These are phyloP conservation scores for Vireo altiloquus DNA, from an alignment of 2,113 vertebrate species.

Conservation along the genomic window DNA sequence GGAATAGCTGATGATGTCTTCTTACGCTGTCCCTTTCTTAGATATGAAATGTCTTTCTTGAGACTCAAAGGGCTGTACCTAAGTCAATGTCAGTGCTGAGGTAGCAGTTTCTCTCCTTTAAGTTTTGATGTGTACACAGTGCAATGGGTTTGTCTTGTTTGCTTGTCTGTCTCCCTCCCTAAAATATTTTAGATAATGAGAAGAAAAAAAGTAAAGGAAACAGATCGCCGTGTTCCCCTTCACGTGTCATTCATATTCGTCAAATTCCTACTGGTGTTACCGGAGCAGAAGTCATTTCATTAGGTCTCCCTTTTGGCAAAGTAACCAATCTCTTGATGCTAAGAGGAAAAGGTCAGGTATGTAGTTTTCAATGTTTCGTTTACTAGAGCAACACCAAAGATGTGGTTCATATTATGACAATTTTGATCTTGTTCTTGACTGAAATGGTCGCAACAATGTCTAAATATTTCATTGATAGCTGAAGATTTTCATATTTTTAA, in stretches of 20 bases:
- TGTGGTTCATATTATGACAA: not conserved
- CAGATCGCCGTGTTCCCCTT: slow-evolving; percentile 66
- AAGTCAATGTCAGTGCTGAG: not conserved
- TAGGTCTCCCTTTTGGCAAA: slow-evolving; percentile 85
- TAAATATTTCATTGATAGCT: not conserved
- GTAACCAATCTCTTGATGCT: slow-evolving; percentile 87
- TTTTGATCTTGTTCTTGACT: not conserved
- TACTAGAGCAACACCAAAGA: not conserved
- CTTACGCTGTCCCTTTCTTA: not conserved
- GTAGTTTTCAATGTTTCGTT: slow-evolving; percentile 7
- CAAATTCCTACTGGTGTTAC: slow-evolving; percentile 79
- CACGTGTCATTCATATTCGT: slow-evolving; percentile 83
- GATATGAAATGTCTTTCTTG: not conserved
- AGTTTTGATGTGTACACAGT: not conserved
- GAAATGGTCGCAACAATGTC: not conserved
- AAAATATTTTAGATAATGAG: slow-evolving; percentile 74
- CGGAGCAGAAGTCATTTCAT: slow-evolving; percentile 79
- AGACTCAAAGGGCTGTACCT: not conserved
- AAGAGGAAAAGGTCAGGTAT: slow-evolving; percentile 83
- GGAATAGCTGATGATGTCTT: not conserved
- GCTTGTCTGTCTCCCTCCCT: not conserved
- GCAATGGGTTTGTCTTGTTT: not conserved
- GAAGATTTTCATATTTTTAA: not conserved
- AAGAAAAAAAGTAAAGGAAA: slow-evolving; percentile 76
- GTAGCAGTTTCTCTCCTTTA: not conserved